Evolutionary conservation across 2,797 vertebrate genomes (phyloP).

Genomic region (Sternotherus odoratus): DNA sequence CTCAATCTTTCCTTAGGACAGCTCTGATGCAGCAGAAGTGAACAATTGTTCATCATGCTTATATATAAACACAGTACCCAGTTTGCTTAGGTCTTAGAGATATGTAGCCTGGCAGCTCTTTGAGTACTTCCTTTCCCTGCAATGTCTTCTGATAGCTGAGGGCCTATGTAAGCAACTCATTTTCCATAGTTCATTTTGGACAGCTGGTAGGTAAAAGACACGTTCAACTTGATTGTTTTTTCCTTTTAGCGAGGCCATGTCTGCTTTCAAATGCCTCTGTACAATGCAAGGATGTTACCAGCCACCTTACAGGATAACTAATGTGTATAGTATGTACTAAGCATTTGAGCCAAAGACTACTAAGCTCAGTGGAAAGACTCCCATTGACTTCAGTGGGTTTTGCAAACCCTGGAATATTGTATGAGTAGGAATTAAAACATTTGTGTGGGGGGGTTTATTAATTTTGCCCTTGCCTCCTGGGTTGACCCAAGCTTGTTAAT

Average conservation of each 20-base stretch:
- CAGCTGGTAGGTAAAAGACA: neutral
- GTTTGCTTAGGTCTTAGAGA: conserved; percentile 47
- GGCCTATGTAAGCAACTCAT: neutral
- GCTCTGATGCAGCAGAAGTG: conserved; percentile 49
- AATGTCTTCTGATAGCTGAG: neutral
- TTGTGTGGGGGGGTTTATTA: neutral
- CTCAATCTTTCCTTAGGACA: conserved; percentile 41
- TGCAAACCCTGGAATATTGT: neutral
- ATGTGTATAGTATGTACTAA: neutral
- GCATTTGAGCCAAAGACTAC: neutral
- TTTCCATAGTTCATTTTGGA: conserved; percentile 41
- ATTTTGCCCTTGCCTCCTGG: neutral
- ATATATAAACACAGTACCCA: neutral
- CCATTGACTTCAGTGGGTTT: neutral
- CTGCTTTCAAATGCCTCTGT: neutral
- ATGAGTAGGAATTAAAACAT: neutral
- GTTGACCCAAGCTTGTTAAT: neutral
- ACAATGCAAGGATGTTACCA: neutral
- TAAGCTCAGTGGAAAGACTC: neutral
- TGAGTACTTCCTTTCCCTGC: conserved; percentile 61
- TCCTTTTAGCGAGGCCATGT: too few species aligned
- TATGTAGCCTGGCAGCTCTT: conserved; percentile 66
- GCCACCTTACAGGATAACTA: neutral
- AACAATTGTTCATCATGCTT: conserved; percentile 41
- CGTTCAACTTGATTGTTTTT: neutral